phyloP scores from a whole-genome alignment of 2,797 vertebrate genomes.

The Dryobates pubescens region DNA sequence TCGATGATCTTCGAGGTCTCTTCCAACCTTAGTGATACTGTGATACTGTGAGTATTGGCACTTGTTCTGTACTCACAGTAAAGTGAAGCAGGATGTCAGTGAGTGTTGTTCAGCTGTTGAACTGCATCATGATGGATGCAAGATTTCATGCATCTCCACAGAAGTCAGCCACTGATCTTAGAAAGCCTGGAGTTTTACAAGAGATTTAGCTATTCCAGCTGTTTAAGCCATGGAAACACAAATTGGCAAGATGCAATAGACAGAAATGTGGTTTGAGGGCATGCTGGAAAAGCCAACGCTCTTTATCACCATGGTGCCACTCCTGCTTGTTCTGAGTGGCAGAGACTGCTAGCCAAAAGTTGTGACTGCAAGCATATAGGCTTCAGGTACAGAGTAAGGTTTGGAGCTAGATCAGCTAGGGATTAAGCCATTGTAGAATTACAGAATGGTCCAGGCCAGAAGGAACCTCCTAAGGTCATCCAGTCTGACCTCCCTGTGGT shows the following conservation, averaged over 20 bases:
- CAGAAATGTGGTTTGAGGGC: not conserved
- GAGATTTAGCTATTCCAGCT: not conserved
- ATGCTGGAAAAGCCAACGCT: not conserved
- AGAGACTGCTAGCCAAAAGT: not conserved
- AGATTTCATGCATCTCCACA: slow-evolving; percentile 15
- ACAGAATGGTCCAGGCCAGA: too few relatives aligned
- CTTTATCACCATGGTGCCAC: not conserved
- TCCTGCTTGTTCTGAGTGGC: not conserved
- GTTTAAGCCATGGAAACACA: not conserved
- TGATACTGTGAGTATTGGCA: slow-evolving; percentile 10
- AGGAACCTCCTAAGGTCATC: too few relatives aligned
- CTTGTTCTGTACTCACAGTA: not conserved
- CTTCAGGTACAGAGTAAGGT: not conserved
- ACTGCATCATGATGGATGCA: not conserved
- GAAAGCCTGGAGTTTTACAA: not conserved
- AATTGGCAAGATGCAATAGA: not conserved
- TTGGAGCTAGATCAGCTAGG: not conserved
- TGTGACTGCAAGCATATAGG: not conserved
- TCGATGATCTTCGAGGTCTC: too few relatives aligned
- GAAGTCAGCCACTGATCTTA: not conserved
- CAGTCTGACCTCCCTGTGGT: too few relatives aligned
- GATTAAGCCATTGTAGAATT: not conserved
- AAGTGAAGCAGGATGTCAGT: not conserved
- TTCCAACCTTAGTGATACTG: too few relatives aligned
- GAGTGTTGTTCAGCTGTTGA: slow-evolving; percentile 40